A percentile compares a stretch with the other conserved stretches of the same genome.
These are phyloP conservation scores for Andrena hattorfiana DNA, from an alignment of 2,888 invertebrate species.

Conservation along the genomic window DNA sequence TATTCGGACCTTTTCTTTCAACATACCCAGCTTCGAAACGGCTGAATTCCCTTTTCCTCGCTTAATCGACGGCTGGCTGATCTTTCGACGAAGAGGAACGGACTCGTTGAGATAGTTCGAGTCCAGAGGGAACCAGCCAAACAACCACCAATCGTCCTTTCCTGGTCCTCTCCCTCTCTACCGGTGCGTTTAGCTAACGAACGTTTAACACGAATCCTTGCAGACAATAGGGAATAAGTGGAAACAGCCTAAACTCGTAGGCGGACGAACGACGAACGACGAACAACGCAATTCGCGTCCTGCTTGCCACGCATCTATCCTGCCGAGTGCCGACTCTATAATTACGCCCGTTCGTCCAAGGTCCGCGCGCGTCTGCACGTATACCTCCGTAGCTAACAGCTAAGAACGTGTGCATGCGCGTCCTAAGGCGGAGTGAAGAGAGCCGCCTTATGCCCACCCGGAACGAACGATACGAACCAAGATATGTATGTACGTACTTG, in stretches of 20 bases:
- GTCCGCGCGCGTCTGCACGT: constrained; percentile 4
- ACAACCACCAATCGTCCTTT: neutral
- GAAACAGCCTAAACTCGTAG: constrained; percentile 67
- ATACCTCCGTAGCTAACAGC: too few species aligned
- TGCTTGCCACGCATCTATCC: constrained; percentile 81
- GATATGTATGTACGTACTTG: neutral
- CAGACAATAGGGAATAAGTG: constrained; percentile 72
- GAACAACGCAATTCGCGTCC: constrained; percentile 49
- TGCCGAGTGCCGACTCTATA: constrained; percentile 71
- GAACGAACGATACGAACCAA: neutral
- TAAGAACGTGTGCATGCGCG: neutral
- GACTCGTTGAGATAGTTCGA: neutral
- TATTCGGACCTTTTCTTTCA: constrained; percentile 56
- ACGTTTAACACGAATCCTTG: neutral
- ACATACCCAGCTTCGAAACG: constrained; percentile 21
- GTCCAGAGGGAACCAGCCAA: neutral
- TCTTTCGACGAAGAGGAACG: too few species aligned
- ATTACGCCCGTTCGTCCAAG: constrained; percentile 77
- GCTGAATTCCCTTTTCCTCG: constrained; percentile 8
- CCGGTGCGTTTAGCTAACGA: neutral
- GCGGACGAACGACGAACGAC: constrained; percentile 76
- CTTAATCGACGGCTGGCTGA: constrained; percentile 1
- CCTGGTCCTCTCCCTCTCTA: neutral
- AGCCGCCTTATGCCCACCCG: neutral
- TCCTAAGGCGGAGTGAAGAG: constrained; percentile 11